These are phyloP conservation scores for Felis chaus DNA, from an alignment of 2,113 vertebrate species.

Conservation along the genomic window DNA sequence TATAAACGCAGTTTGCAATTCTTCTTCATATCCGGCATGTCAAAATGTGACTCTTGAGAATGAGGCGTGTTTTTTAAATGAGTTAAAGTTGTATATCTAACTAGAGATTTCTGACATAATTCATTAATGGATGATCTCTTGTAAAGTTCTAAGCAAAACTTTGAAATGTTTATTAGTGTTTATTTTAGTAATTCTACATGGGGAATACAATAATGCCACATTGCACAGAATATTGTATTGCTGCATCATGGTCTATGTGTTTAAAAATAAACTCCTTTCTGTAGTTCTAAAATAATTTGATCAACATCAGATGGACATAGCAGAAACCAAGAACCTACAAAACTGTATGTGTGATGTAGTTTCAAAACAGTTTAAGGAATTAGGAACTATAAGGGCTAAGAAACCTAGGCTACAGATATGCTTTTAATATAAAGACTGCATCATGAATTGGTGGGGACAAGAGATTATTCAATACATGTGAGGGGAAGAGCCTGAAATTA, in stretches of 20 bases:
- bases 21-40: not conserved
- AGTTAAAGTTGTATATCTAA: conserved; percentile 15
- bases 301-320: not conserved
- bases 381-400: not conserved
- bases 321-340: not conserved
- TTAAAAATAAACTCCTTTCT: not conserved
- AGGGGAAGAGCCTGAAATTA: not conserved
- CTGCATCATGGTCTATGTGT: not conserved
- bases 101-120: not conserved
- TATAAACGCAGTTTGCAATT: not conserved
- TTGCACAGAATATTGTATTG: not conserved
- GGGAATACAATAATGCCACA: not conserved
- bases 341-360: not conserved
- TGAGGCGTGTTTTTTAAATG: not conserved
- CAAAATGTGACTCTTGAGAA: conserved; percentile 15
- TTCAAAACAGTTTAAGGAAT: conserved; percentile 39
- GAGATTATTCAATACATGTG: not conserved
- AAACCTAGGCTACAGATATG: not conserved
- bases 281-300: not conserved
- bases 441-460: not conserved
- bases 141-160: conserved; percentile 18
- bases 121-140: not conserved
- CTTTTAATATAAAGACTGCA: not conserved
- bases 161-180: not conserved
- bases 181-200: not conserved